Conservation (phyloP, 2,113 vertebrate species). For the Sinocyclocheilus anshuiensis region DNA sequence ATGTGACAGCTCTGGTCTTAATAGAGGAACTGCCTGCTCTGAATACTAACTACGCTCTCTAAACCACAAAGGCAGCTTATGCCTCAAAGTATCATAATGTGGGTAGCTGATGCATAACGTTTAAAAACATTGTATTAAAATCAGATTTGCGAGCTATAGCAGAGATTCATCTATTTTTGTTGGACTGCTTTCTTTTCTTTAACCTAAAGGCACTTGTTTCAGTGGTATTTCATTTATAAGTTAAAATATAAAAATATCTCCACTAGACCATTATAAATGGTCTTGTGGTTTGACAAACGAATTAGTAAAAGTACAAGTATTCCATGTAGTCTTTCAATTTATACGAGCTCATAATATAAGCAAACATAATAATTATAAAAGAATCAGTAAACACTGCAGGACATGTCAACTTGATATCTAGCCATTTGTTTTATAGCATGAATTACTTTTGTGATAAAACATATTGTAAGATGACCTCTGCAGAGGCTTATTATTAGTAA, state of each 20-base stretch:
- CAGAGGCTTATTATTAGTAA: neutral
- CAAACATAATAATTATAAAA: neutral
- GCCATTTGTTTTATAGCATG: neutral
- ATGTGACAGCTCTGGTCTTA: constrained; percentile 37
- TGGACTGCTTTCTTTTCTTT: neutral
- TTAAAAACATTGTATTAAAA: neutral
- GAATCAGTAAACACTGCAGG: neutral
- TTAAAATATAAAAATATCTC: neutral
- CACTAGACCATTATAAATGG: neutral
- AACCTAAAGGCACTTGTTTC: neutral
- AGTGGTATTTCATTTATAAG: neutral
- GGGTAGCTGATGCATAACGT: neutral
- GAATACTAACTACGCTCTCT: neutral
- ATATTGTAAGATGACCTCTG: neutral
- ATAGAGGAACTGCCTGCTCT: constrained; percentile 35
- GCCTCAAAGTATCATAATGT: neutral
- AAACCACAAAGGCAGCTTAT: constrained; percentile 20
- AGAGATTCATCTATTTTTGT: neutral
- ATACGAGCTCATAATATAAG: neutral
- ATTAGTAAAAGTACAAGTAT: no score
- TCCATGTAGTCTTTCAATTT: neutral
- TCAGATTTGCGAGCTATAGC: neutral
- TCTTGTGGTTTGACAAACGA: neutral
- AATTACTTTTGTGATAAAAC: neutral
- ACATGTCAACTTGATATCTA: neutral